phyloP scores from a whole-genome alignment of 2,888 invertebrate species.

The Drosophila conformis region DNA sequence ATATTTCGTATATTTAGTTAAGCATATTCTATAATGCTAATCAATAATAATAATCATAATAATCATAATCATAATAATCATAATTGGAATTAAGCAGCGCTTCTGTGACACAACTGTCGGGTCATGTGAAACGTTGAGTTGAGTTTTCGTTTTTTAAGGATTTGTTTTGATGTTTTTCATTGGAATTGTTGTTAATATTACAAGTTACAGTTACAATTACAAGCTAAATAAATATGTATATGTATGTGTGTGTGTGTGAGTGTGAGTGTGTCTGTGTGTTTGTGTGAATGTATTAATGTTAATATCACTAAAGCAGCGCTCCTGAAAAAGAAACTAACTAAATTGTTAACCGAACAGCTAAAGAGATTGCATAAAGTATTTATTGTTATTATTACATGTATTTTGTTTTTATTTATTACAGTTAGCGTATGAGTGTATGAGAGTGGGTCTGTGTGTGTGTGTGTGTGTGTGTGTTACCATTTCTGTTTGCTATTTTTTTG shows the following conservation, averaged over 20 bases:
- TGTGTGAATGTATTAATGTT: conserved; percentile 74
- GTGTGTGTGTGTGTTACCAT: conserved; percentile 7
- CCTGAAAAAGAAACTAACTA: conserved; percentile 49
- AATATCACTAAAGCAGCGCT: conserved; percentile 81
- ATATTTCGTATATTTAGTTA: conserved; percentile 80
- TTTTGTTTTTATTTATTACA: conserved; percentile 44
- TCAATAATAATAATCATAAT: conserved; percentile 60
- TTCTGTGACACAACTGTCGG: conserved; percentile 44
- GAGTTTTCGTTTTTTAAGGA: conserved; percentile 28
- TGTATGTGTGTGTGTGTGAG: conserved; percentile 20
- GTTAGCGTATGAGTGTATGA: conserved; percentile 26
- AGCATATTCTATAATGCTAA: conserved; percentile 78
- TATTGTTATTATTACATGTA: conserved; percentile 26
- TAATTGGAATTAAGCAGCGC: conserved; percentile 64
- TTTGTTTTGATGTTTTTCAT: conserved; percentile 6
- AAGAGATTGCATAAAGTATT: conserved; percentile 47
- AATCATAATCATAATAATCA: conserved; percentile 43
- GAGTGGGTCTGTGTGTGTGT: not conserved
- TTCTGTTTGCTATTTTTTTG: conserved; percentile 25
- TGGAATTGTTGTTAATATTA: conserved; percentile 57
- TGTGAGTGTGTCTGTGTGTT: conserved; percentile 9
- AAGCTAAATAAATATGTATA: conserved; percentile 62
- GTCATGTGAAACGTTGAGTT: conserved; percentile 36
- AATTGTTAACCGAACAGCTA: conserved; percentile 49
- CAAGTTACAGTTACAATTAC: conserved; percentile 55